phyloP scores from a whole-genome alignment of 1,140 invertebrate species.

The Platyura marginata region DNA sequence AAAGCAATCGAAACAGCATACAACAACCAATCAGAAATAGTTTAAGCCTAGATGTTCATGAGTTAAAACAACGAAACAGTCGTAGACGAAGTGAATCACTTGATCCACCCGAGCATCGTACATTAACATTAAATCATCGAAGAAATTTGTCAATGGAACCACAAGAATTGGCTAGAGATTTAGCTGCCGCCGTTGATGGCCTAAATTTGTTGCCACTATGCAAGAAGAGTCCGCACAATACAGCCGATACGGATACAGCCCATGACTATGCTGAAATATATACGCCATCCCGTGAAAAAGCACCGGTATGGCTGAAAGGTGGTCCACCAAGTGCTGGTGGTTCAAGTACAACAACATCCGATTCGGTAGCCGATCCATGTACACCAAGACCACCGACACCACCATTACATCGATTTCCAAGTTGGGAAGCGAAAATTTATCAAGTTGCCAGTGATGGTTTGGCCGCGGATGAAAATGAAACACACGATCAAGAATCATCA shows the following conservation, averaged over 20 bases:
- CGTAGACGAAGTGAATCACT: conserved; percentile 26
- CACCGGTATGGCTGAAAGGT: conserved; percentile 30
- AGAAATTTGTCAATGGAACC: conserved; percentile 31
- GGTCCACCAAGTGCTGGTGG: conserved; percentile 28
- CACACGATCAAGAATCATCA: neutral
- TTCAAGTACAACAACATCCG: conserved; percentile 27
- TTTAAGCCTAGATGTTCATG: conserved; percentile 26
- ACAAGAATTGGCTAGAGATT: conserved; percentile 25
- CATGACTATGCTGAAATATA: conserved; percentile 89
- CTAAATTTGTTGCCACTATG: conserved; percentile 26
- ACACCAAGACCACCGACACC: conserved; percentile 61
- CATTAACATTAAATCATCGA: conserved; percentile 10
- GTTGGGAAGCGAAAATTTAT: conserved; percentile 90
- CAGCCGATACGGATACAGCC: conserved; percentile 47
- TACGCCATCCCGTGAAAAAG: conserved; percentile 67
- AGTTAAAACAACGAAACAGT: conserved; percentile 21
- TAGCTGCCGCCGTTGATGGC: conserved; percentile 36
- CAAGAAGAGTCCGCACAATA: conserved; percentile 18
- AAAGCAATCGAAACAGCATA: conserved; percentile 22
- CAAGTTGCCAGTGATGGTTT: conserved; percentile 73
- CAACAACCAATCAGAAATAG: conserved; percentile 25
- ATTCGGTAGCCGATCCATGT: conserved; percentile 24
- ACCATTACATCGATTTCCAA: conserved; percentile 73
- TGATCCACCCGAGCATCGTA: conserved; percentile 24
- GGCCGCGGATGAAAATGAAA: conserved; percentile 10